phyloP scores from a whole-genome alignment of 2,888 invertebrate genomes.

The Congeria kusceri region DNA sequence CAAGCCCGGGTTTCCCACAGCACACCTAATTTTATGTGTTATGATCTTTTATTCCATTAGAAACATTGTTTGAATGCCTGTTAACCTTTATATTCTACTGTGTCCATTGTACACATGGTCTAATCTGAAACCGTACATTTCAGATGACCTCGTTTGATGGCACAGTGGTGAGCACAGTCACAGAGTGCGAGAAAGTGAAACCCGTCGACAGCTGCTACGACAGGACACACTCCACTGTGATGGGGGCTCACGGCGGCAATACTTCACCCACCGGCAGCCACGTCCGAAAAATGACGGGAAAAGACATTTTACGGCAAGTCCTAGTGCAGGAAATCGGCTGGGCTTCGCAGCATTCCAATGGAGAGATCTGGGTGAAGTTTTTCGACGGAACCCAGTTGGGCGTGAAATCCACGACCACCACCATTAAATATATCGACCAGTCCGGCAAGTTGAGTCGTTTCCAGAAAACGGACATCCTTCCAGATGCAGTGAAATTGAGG shows the following conservation, averaged over 20 bases:
- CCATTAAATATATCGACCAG: conserved; percentile 83
- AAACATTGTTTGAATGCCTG: no score
- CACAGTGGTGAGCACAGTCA: conserved; percentile 79
- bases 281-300: conserved; percentile 55
- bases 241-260: conserved; percentile 55
- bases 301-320: conserved; percentile 78
- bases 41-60: no score
- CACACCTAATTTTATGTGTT: no score
- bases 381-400: conserved; percentile 86
- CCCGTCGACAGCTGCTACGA: conserved; percentile 59
- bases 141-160: conserved; percentile 83
- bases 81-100: no score
- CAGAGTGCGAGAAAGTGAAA: conserved; percentile 67
- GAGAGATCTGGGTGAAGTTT: conserved; percentile 87
- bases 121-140: conserved; percentile 10
- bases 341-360: conserved; percentile 86
- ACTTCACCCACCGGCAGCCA: conserved; percentile 66
- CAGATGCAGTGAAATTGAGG: conserved; percentile 82
- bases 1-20: no score
- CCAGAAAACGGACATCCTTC: conserved; percentile 84
- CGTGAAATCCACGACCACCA: conserved; percentile 83
- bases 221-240: conserved; percentile 60
- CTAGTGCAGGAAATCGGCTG: conserved; percentile 86
- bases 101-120: no score
- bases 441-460: conserved; percentile 79